These are phyloP conservation scores for Drosophila pegasa DNA, from an alignment of 2,888 invertebrate species.

Conservation along the genomic window DNA sequence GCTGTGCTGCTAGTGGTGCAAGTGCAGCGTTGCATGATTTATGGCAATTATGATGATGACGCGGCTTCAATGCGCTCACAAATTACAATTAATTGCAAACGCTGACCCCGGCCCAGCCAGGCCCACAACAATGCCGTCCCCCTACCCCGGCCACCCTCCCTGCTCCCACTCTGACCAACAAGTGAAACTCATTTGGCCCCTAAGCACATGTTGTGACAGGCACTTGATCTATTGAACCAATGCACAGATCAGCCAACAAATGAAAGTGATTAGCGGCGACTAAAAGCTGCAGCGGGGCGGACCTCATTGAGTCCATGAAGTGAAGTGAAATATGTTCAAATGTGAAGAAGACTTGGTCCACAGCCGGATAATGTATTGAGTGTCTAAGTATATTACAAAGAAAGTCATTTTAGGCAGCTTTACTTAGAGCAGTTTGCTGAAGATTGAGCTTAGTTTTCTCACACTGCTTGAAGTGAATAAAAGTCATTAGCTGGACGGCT, in stretches of 20 bases:
- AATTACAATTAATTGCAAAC: constrained; percentile 76
- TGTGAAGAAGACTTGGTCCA: not conserved
- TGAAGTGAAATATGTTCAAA: not conserved
- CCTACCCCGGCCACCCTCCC: not conserved
- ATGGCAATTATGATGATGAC: constrained; percentile 78
- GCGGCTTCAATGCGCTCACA: constrained; percentile 65
- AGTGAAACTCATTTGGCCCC: constrained; percentile 38
- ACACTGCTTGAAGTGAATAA: not conserved
- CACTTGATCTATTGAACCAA: constrained; percentile 34
- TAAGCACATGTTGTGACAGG: constrained; percentile 36
- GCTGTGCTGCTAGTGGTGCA: constrained; percentile 49
- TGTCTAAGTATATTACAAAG: not conserved
- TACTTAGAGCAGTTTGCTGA: no score
- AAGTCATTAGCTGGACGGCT: not conserved
- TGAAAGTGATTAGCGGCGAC: constrained; percentile 38
- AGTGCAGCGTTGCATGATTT: constrained; percentile 80
- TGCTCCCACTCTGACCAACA: constrained; percentile 1
- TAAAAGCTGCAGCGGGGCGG: not conserved
- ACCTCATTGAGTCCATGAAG: not conserved
- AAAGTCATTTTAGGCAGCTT: no score
- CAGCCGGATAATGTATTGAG: not conserved
- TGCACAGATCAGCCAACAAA: constrained; percentile 14
- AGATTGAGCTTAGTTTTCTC: not conserved
- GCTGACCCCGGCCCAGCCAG: constrained; percentile 25
- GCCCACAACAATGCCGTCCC: not conserved